Evolutionary conservation across 2,113 vertebrate genomes (phyloP).

Genomic region (Drymodes brunneopygia): DNA sequence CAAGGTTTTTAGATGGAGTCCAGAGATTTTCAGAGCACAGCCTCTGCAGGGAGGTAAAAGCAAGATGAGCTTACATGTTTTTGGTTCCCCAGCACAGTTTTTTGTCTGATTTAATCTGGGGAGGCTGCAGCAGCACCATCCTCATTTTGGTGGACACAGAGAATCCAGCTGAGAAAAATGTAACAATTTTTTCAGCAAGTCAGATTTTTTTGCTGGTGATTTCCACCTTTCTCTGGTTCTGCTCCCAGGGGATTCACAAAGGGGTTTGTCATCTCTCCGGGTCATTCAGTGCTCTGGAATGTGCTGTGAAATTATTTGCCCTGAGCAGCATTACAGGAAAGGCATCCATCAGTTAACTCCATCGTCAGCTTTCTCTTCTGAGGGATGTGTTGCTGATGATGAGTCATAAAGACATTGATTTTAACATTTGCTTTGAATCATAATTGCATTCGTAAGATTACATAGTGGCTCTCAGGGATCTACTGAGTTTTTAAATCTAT

Average conservation of each 20-base stretch:
- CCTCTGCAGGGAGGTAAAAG: neutral
- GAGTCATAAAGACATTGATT: conserved; percentile 72
- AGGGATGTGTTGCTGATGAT: conserved; percentile 61
- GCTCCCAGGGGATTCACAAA: neutral
- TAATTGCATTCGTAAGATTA: conserved; percentile 66
- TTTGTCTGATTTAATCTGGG: neutral
- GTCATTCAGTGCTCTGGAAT: neutral
- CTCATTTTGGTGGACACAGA: neutral
- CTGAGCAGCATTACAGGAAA: conserved; percentile 33
- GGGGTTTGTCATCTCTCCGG: neutral
- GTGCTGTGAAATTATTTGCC: neutral
- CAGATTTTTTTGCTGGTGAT: neutral
- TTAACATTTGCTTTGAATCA: conserved; percentile 69
- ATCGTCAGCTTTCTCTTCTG: conserved; percentile 51
- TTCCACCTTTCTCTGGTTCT: neutral
- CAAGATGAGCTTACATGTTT: neutral
- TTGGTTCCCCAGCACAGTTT: accelerated
- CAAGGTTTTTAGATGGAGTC: neutral
- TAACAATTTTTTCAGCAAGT: neutral
- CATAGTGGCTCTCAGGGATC: conserved; percentile 56
- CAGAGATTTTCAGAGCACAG: neutral
- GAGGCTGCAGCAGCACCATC: neutral
- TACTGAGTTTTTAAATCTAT: conserved; percentile 57
- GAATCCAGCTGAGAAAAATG: neutral
- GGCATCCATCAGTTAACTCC: conserved; percentile 59